Percentiles rank a stretch among this genome's conserved stretches.
phyloP scores from a whole-genome alignment of 1,140 invertebrate species.

The Drosophila truncata region DNA sequence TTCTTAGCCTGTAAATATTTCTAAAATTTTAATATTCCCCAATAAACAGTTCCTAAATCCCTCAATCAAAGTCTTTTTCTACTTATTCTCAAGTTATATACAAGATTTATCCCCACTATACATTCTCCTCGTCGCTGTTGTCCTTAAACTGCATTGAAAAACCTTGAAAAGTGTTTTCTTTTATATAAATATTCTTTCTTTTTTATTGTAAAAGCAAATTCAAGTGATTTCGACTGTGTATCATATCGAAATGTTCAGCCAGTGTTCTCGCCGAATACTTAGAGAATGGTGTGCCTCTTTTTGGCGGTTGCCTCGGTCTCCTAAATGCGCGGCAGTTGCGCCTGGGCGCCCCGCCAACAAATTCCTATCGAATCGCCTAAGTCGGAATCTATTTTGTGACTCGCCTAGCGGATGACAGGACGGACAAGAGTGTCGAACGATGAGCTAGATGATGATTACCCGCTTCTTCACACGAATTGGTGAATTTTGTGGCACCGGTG shows the following conservation, averaged over 20 bases:
- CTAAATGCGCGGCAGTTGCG: neutral
- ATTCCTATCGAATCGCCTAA: conserved; percentile 26
- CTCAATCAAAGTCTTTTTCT: neutral
- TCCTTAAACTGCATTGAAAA: conserved; percentile 40
- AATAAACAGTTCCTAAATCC: neutral
- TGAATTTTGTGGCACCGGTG: neutral
- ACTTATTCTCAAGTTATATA: neutral
- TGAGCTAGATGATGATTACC: conserved; percentile 58
- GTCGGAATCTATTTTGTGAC: conserved; percentile 29
- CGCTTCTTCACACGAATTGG: conserved; percentile 46
- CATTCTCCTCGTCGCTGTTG: conserved; percentile 17
- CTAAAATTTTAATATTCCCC: neutral
- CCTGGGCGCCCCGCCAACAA: conserved; percentile 42
- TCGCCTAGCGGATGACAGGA: neutral
- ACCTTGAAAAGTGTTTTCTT: conserved; percentile 34
- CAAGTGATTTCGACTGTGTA: conserved; percentile 14
- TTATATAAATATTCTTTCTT: neutral
- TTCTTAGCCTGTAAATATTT: neutral
- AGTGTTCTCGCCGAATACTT: conserved; percentile 1
- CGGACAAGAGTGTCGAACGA: conserved; percentile 16
- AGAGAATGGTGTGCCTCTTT: conserved; percentile 2
- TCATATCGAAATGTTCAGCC: neutral
- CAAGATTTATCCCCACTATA: neutral
- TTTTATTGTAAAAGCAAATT: conserved; percentile 21
- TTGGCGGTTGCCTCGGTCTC: conserved; percentile 6